phyloP scores from a whole-genome alignment of 2,888 invertebrate genomes.

The Luffia ferchaultella region DNA sequence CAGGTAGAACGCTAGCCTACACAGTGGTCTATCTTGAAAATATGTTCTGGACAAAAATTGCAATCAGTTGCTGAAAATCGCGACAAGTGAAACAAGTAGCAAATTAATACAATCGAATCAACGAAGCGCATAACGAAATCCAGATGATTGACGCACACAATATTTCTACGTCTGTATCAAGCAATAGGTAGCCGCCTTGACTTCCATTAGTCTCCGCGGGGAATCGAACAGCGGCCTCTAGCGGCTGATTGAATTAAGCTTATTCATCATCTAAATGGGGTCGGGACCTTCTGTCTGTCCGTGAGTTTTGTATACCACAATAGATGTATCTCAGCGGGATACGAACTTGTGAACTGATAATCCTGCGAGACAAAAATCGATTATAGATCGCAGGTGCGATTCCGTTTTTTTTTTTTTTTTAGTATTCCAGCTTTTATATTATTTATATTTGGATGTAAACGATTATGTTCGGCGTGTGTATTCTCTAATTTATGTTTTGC shows the following conservation, averaged over 20 bases:
- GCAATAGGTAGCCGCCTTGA: neutral
- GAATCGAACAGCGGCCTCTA: neutral
- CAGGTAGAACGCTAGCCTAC: too few relatives aligned
- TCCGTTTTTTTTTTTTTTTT: neutral
- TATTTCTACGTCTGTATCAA: neutral
- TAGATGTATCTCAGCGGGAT: constrained; percentile 8
- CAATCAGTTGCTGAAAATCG: too few relatives aligned
- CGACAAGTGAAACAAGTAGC: too few relatives aligned
- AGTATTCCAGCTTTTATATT: too few relatives aligned
- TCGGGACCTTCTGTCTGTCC: constrained; percentile 22
- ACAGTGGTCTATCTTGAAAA: too few relatives aligned
- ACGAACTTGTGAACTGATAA: constrained; percentile 5
- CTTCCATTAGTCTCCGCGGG: neutral
- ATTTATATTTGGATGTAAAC: too few relatives aligned
- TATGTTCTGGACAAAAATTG: too few relatives aligned
- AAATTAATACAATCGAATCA: neutral
- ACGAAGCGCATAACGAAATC: neutral
- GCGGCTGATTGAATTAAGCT: constrained; percentile 44
- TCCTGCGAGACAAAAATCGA: constrained; percentile 32
- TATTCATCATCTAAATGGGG: constrained; percentile 45
- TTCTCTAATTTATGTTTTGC: too few relatives aligned
- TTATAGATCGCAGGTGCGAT: constrained; percentile 54
- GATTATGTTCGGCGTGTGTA: too few relatives aligned
- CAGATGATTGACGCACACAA: neutral
- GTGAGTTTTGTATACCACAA: constrained; percentile 5